Base-by-base conservation (phyloP, 2,797 vertebrate species). In the Erithacus rubecula region DNA sequence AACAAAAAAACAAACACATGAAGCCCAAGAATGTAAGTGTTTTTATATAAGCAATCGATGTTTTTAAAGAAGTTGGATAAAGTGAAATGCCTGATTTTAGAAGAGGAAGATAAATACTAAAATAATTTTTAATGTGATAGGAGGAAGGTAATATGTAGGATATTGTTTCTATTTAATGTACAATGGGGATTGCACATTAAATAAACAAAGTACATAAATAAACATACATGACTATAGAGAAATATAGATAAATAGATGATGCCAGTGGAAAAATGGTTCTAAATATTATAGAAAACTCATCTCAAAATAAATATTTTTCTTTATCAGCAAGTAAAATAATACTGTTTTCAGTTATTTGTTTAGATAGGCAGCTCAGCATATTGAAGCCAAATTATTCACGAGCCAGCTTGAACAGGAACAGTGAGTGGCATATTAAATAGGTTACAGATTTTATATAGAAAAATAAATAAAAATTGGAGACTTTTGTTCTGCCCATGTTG, bases 341-440 rank as follows among this genome's bases (percentile, higher is more conserved):
- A 78, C 17, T 65, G 14, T 64, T 83, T 75, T 79, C 59, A 92
- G 67, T 87, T 76, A 55, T 34, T 37, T 53, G 13, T 58, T 88
- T 21, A 41, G 15, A 53, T 92, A 81, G 55, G 62, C 53, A 36
- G 30, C 5, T 86, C 3, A 18, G 68, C 1, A 0, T 68, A 62
- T 67, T 75, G 55, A 90, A 65, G 56, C 34, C 87, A 78, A 90
- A 86, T 96, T 92, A 87, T 83, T 94, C 30, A 78, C 58, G 15
- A 65, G 23, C 55, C 51, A 87, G 63, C 43, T 80, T 62, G 30
- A 24, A 60, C 71, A 29, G 30, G 43, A 86, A 39, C 80, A 78
- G 53, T 94, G 82, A 91, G 39, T 83, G 75, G 44, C 72, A 78
- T 91, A 71, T 75, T 83, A 90, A 94, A 83, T 46, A 93, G 53